Evolutionary conservation across 92 coral and sea anemone species (phyloP).

Genomic region (Umimayanthus kanabou): DNA sequence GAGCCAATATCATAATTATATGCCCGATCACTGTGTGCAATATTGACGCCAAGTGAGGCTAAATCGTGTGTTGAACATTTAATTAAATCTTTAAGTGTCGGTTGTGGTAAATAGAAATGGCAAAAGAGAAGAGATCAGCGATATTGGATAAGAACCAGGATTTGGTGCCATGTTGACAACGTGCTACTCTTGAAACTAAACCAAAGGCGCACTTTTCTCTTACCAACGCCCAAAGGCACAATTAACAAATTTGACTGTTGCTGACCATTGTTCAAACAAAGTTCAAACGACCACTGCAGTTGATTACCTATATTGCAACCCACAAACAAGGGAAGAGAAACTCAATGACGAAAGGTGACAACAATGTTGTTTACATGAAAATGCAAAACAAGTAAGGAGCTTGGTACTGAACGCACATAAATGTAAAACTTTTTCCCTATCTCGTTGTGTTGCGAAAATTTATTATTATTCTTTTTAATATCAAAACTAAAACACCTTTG

Average conservation of each 20-base stretch:
- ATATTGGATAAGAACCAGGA: neutral
- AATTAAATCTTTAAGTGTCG: neutral
- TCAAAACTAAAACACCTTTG: neutral
- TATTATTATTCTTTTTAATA: no score
- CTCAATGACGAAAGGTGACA: neutral
- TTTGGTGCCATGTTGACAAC: neutral
- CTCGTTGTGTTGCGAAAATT: neutral
- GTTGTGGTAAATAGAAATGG: neutral
- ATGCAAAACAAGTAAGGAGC: neutral
- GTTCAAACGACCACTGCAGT: neutral
- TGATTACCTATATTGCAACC: neutral
- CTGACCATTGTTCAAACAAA: neutral
- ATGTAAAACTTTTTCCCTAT: neutral
- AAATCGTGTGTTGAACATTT: slow-evolving; percentile 12
- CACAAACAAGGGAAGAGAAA: neutral
- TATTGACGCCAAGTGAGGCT: neutral
- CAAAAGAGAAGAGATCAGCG: neutral
- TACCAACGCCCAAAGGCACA: slow-evolving; percentile 3
- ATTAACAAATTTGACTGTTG: neutral
- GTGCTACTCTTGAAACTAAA: neutral
- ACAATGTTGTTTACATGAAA: neutral
- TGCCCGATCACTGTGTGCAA: neutral
- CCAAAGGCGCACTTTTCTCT: neutral
- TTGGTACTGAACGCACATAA: neutral
- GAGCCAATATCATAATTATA: neutral